Percentiles rank a stretch among this genome's conserved stretches.
Conservation (phyloP, 2,888 invertebrate species). For the Gymnocheta viridis region DNA sequence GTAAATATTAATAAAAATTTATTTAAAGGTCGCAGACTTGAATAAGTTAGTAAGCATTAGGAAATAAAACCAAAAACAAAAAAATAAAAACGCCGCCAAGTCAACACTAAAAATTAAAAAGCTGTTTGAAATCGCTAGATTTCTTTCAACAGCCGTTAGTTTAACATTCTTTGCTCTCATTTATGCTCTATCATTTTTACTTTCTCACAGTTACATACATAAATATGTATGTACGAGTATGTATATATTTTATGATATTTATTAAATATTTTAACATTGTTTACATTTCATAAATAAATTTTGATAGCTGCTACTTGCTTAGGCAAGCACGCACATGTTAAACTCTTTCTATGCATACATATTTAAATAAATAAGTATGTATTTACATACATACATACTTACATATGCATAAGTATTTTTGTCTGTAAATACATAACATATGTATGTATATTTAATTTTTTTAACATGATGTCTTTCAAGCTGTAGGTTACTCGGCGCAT, state of each 20-base stretch:
- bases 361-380: neutral
- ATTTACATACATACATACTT: neutral
- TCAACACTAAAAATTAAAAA: neutral
- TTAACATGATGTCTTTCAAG: neutral
- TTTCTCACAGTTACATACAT: neutral
- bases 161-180: neutral
- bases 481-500: neutral
- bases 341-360: slow-evolving; percentile 1
- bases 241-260: neutral
- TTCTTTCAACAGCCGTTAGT: neutral
- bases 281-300: slow-evolving; percentile 47
- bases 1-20: no score
- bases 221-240: neutral
- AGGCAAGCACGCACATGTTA: slow-evolving; percentile 59
- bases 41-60: no score
- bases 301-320: slow-evolving; percentile 39
- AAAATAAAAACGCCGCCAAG: neutral
- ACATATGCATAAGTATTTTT: neutral
- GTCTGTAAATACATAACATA: neutral
- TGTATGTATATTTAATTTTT: neutral
- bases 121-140: neutral
- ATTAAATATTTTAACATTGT: slow-evolving; percentile 41
- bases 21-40: no score
- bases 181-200: neutral
- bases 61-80: neutral